These are phyloP conservation scores for Caranx ignobilis DNA, from an alignment of 2,113 vertebrate species.

Conservation along the genomic window DNA sequence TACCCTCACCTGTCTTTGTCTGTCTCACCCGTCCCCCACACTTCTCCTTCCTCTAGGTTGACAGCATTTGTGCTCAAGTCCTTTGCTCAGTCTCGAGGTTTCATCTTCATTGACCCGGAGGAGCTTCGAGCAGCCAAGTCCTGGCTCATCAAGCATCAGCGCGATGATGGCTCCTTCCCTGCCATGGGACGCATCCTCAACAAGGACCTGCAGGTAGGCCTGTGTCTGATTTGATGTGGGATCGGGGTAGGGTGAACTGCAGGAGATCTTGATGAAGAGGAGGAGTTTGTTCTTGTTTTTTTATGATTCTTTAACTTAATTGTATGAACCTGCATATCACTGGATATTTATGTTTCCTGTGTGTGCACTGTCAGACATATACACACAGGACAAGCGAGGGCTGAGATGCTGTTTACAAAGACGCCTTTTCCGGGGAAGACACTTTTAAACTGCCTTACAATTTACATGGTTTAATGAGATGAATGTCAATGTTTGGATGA, in stretches of 20 bases:
- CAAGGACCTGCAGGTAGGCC: conserved; percentile 93
- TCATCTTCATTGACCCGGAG: conserved; percentile 93
- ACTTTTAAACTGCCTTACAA: not conserved
- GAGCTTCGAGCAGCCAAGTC: conserved; percentile 90
- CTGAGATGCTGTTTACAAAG: not conserved
- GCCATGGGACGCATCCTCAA: conserved; percentile 93
- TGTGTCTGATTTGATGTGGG: conserved; percentile 8
- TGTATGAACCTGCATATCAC: not conserved
- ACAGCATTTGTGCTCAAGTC: conserved; percentile 96
- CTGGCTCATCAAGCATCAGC: conserved; percentile 93
- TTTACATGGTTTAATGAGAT: not conserved
- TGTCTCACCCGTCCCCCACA: conserved; percentile 6
- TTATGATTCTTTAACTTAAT: not conserved
- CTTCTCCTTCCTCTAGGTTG: conserved; percentile 83
- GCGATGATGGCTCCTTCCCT: conserved; percentile 91
- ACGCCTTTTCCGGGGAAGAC: not conserved
- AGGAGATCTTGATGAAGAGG: not conserved
- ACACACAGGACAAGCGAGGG: not conserved
- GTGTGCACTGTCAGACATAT: not conserved
- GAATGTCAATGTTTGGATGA: not conserved
- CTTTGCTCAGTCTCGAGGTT: conserved; percentile 93
- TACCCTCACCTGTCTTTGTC: not conserved
- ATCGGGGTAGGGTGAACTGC: not conserved
- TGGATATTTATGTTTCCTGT: not conserved
- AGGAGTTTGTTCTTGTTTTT: not conserved